Base-by-base conservation (phyloP, 2,113 vertebrate genomes). In the Alexandromys fortis region DNA sequence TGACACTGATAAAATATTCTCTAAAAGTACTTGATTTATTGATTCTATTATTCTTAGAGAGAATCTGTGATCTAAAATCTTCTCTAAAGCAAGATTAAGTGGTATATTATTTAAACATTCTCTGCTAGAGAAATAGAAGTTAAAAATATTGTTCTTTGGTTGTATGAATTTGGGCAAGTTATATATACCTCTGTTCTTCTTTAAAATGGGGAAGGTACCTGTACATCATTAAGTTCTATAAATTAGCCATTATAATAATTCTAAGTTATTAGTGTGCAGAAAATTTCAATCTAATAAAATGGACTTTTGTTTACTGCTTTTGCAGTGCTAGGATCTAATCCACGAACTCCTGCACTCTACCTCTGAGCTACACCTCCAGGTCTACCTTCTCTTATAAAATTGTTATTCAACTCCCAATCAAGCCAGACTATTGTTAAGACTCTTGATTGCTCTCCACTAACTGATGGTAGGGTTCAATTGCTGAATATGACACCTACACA, bases 61-160 rank as follows among this genome's bases (percentile, higher is more conserved):
- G 26, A 94, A 82, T 82, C 24, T 95, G 33, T 90, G 42, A 83
- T 24, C 81, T 94, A 19, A 77, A 90, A 47, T 65, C 55, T 47
- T 12, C 52, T 58, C 9, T n/a, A 79, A 76, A 89, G 16, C 7
- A 76, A 90, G 38, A 49, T 33, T 28, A 30, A 38, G 13, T 87
- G 5, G 45, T 77, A 9, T 52, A 82, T 86, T 81, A 89, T 89
- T 94, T 77, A 76, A 94, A 76, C 28, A 3, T 28, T 33, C 73
- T 7, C 42, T 88, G 22, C 61, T 89, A 94, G 47, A 96, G 30
- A 95, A 89, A 76, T 22, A 3, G 35, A 82, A 90, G 10, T 97
- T 83, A 28, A 95, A 73, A 95, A 22, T 75, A 42, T 96, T 95
- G 30, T 4, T 89, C n/a, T 65, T 87, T 77, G 85, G 30, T 52